These are phyloP conservation scores for Drosophila birchii DNA, from an alignment of 2,888 invertebrate species.

Conservation along the genomic window DNA sequence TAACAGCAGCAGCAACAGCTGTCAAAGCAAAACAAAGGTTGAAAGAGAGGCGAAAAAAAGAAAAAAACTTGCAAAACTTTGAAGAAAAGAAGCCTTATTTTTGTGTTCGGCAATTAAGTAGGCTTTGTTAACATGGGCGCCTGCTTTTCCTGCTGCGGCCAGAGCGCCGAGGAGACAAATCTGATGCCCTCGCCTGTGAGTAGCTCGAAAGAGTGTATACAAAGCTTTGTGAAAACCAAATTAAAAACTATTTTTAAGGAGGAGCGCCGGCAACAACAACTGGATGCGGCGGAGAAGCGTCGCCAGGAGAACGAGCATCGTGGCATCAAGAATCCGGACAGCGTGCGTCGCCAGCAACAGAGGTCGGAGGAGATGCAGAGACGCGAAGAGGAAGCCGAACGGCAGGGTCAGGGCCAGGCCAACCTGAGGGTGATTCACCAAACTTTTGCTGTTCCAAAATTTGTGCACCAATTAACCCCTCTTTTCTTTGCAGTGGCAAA, in stretches of 20 bases:
- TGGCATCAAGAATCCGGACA: constrained; percentile 88
- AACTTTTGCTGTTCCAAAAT: too few relatives aligned
- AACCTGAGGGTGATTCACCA: constrained; percentile 57
- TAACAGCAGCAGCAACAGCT: constrained; percentile 30
- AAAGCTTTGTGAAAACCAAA: neutral
- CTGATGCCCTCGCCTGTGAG: constrained; percentile 82
- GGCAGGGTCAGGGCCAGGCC: constrained; percentile 63
- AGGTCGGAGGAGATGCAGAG: constrained; percentile 87
- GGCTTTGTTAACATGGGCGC: constrained; percentile 69
- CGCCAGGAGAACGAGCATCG: constrained; percentile 87
- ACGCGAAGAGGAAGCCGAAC: constrained; percentile 85
- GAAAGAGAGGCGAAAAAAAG: constrained; percentile 30
- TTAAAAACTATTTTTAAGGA: constrained; percentile 85
- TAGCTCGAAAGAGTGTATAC: neutral
- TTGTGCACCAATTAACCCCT: constrained; percentile 8
- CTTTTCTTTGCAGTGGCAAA: constrained; percentile 80
- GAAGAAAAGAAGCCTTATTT: constrained; percentile 17
- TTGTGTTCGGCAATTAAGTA: neutral
- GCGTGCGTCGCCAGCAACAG: constrained; percentile 87
- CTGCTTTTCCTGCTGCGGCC: constrained; percentile 78
- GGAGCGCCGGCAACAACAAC: constrained; percentile 87
- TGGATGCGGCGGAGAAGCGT: constrained; percentile 89
- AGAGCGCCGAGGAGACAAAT: constrained; percentile 77
- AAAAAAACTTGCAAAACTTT: constrained; percentile 45
- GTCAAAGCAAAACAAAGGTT: constrained; percentile 65